A percentile compares a stretch with the other conserved stretches of the same genome.
Conservation (phyloP, 2,797 vertebrate genomes). For the Leptatherina wallacei region DNA sequence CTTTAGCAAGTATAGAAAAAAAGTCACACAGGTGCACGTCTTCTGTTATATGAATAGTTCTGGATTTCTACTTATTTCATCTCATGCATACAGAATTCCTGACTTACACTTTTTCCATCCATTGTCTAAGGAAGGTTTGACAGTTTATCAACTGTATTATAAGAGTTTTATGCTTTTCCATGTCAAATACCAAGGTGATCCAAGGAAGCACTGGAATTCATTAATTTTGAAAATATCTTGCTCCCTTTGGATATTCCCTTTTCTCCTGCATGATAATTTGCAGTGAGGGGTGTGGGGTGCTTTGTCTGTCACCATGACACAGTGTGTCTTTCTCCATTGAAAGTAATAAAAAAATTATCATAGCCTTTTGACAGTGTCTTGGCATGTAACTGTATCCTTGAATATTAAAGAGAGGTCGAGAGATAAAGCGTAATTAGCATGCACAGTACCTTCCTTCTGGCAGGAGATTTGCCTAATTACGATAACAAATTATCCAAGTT, state of each 20-base stretch:
- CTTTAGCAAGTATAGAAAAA: neutral
- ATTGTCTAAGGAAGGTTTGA: neutral
- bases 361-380: slow-evolving; percentile 41
- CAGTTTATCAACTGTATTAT: neutral
- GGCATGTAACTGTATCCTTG: slow-evolving; percentile 44
- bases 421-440: slow-evolving; percentile 75
- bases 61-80: slow-evolving; percentile 19
- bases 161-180: neutral
- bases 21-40: slow-evolving; percentile 32
- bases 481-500: slow-evolving; percentile 78
- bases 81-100: neutral
- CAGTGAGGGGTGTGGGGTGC: neutral
- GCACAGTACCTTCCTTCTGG: slow-evolving; percentile 35
- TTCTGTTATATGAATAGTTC: slow-evolving; percentile 29
- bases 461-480: slow-evolving; percentile 73
- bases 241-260: neutral
- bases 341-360: slow-evolving; percentile 43
- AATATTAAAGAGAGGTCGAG: slow-evolving; percentile 56
- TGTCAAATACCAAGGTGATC: neutral
- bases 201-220: neutral
- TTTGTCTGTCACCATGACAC: slow-evolving; percentile 24
- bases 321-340: slow-evolving; percentile 50
- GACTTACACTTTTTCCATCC: neutral
- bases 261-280: slow-evolving; percentile 11
- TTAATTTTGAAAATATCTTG: neutral